Conservation (phyloP, 2,888 invertebrate genomes). For the Xanthia togata region DNA sequence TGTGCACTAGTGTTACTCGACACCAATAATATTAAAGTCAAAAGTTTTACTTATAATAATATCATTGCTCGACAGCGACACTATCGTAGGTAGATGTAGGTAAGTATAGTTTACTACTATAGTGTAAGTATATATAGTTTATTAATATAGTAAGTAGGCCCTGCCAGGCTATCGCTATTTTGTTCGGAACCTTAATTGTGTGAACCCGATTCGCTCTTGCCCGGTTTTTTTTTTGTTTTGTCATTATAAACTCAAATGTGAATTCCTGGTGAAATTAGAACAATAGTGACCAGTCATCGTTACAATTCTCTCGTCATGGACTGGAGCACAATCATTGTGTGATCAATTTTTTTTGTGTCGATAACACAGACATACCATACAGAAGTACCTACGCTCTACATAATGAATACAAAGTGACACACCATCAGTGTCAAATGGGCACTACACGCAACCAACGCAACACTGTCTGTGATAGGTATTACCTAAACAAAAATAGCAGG, state of each 20-base stretch:
- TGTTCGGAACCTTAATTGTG: not conserved
- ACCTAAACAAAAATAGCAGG: conserved; percentile 10
- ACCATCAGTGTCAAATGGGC: conserved; percentile 73
- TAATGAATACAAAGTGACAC: conserved; percentile 64
- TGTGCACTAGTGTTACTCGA: no score
- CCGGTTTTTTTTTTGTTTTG: conserved; percentile 21
- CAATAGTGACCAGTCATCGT: conserved; percentile 80
- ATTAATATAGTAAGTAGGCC: not conserved
- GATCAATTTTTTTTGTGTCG: conserved; percentile 80
- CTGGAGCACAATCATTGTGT: conserved; percentile 85
- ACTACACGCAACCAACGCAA: conserved; percentile 40
- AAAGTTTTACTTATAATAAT: no score
- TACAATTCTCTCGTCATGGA: conserved; percentile 84
- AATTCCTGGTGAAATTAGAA: conserved; percentile 81
- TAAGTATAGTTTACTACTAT: no score
- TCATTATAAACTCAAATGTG: conserved; percentile 54
- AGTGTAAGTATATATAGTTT: no score
- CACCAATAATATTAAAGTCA: no score
- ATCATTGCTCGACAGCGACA: no score
- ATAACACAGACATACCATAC: conserved; percentile 64
- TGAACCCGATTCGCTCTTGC: not conserved
- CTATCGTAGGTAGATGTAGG: no score
- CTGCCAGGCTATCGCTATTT: not conserved
- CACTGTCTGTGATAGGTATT: conserved; percentile 4
- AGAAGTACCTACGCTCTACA: conserved; percentile 8